Evolutionary conservation across 1,140 invertebrate species (phyloP).

Genomic region (Trichogramma pretiosum): DNA sequence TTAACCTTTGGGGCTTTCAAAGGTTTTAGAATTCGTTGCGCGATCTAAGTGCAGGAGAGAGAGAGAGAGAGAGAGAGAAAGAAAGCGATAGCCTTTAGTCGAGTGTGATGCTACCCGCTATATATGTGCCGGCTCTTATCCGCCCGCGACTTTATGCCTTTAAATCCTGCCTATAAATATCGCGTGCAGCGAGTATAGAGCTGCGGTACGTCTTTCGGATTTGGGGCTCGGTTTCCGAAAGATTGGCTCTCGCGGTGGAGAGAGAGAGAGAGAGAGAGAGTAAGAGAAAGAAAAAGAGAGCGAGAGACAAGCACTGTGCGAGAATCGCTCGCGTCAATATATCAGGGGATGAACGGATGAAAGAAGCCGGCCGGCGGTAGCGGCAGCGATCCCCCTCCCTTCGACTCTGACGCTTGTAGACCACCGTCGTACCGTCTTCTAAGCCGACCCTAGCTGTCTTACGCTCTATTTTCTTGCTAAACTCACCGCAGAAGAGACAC

Average conservation of each 20-base stretch:
- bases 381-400: not conserved
- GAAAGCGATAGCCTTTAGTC: no score
- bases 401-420: not conserved
- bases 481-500: no score
- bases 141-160: slow-evolving; percentile 43
- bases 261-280: no score
- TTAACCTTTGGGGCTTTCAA: no score
- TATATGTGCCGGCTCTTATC: no score
- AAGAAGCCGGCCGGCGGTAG: not conserved
- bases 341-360: slow-evolving; percentile 41
- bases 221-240: slow-evolving; percentile 46
- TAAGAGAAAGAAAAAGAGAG: no score
- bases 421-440: not conserved
- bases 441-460: no score
- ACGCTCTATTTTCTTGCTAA: no score
- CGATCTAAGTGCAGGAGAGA: no score
- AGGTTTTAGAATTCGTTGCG: slow-evolving; percentile 30
- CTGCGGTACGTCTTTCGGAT: slow-evolving; percentile 36
- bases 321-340: slow-evolving; percentile 46
- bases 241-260: slow-evolving; percentile 47
- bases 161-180: slow-evolving; percentile 48
- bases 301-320: slow-evolving; percentile 44
- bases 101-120: slow-evolving; percentile 13
- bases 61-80: no score
- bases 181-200: slow-evolving; percentile 22